Conservation (phyloP, 2,113 vertebrate genomes). For the Plectropomus leopardus region DNA sequence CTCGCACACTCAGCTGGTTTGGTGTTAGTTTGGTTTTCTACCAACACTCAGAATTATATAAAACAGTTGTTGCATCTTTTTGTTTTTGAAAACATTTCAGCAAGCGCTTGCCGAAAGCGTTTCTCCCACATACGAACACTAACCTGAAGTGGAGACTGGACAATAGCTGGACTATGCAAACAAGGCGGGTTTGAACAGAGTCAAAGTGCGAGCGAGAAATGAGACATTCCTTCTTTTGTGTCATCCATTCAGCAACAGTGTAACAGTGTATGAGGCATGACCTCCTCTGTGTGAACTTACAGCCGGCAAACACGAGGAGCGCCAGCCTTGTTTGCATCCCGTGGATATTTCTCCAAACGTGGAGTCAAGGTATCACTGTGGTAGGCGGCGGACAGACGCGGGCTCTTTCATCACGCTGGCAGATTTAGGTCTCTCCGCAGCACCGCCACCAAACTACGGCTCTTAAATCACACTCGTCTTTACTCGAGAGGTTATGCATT, state of each 20-base stretch:
- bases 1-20: no score
- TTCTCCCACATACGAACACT: neutral
- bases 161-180: constrained; percentile 11
- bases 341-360: neutral
- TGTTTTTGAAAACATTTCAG: neutral
- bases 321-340: constrained; percentile 34
- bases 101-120: neutral
- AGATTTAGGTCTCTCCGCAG: constrained; percentile 36
- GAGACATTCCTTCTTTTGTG: constrained; percentile 74
- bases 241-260: constrained; percentile 15
- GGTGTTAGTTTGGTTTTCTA: neutral
- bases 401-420: constrained; percentile 35
- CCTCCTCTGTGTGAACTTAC: constrained; percentile 50
- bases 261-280: constrained; percentile 38
- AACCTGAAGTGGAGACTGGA: neutral
- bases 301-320: constrained; percentile 32
- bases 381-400: neutral
- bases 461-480: constrained; percentile 29
- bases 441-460: neutral
- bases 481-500: constrained; percentile 1
- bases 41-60: neutral
- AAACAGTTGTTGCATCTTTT: neutral
- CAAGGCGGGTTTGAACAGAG: constrained; percentile 28
- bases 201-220: constrained; percentile 1
- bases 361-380: constrained; percentile 26